Evolutionary conservation across 2,113 vertebrate species (phyloP), one percentile per base, ranked within the genome.

Genomic region (Campylorhamphus procurvoides): DNA sequence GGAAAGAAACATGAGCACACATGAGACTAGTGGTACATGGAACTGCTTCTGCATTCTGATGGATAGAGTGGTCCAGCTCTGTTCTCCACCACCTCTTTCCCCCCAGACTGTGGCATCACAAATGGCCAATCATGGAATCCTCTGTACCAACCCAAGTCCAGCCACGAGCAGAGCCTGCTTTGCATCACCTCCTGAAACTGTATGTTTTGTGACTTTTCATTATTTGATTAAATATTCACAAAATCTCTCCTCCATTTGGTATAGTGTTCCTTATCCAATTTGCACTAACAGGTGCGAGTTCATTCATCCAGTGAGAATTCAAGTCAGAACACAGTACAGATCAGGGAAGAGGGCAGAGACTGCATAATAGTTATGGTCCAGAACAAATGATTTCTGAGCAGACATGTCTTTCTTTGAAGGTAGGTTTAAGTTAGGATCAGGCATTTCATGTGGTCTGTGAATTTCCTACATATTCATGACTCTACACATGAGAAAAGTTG

Each of bases 401-500:
- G 62, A 4, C 0, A 0, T 7, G 10, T 22, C 42, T 53, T 28
- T 74, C 68, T 84, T 37, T 35, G 12, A 47, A 37, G 19, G 40
- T 37, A 44, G 49, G 9, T n/a, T 73, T 14, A 55, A 85, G 47
- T n/a, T 12, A 63, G 49, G 42, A 88, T 25, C 29, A 60, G n/a
- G 23, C 55, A 40, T 62, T 50, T 19, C 67, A 35, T 33, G 53
- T 46, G 27, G 23, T 12, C 12, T 55, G 49, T 73, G 82, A 56
- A 60, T 89, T 81, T 64, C 84, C 66, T 94, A 28, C 74, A 66
- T 95, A 89, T 95, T 94, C 81, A 66, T 76, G 62, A 62, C 66
- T 80, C 68, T 31, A 53, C 69, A 68, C 58, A 40, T 6, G 71
- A 92, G 74, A 29, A 35, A 93, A 87, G 74, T 84, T 89, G 91